phyloP scores from a whole-genome alignment of 2,797 vertebrate genomes.

The Orientallactaga sibirica region DNA sequence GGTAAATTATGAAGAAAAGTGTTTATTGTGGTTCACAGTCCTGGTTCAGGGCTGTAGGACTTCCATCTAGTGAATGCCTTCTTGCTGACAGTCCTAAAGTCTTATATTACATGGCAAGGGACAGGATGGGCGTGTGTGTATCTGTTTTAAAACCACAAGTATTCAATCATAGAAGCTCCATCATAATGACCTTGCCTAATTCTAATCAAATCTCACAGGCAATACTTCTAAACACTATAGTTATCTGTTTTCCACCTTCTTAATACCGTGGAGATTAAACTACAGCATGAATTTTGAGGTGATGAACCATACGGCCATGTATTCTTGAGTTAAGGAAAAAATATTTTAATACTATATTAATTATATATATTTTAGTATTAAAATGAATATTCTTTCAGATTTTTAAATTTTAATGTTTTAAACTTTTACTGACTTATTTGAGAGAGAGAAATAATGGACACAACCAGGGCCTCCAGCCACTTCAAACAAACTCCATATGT shows the following conservation, averaged over 20 bases:
- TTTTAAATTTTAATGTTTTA: too few relatives aligned
- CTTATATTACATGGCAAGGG: not conserved
- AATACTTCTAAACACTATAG: not conserved
- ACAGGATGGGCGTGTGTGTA: not conserved
- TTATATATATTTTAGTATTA: not conserved
- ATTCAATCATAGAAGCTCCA: not conserved
- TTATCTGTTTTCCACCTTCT: not conserved
- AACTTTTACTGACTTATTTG: too few relatives aligned
- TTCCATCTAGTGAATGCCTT: not conserved
- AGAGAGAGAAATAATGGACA: too few relatives aligned
- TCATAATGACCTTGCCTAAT: not conserved
- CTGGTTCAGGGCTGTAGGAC: not conserved
- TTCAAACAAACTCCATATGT: too few relatives aligned
- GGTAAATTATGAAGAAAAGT: not conserved
- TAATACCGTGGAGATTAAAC: not conserved
- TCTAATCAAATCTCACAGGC: not conserved
- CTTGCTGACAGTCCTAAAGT: not conserved
- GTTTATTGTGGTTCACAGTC: not conserved
- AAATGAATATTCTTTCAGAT: slow-evolving; percentile 5
- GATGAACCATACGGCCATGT: not conserved
- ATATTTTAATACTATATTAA: not conserved
- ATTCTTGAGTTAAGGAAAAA: slow-evolving; percentile 15
- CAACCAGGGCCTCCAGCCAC: too few relatives aligned
- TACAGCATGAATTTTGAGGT: not conserved
- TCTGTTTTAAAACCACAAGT: not conserved